A percentile compares a stretch with the other conserved stretches of the same genome.
These are phyloP conservation scores for Peromyscus melanophrys DNA, from an alignment of 2,797 vertebrate species.

Conservation along the genomic window DNA sequence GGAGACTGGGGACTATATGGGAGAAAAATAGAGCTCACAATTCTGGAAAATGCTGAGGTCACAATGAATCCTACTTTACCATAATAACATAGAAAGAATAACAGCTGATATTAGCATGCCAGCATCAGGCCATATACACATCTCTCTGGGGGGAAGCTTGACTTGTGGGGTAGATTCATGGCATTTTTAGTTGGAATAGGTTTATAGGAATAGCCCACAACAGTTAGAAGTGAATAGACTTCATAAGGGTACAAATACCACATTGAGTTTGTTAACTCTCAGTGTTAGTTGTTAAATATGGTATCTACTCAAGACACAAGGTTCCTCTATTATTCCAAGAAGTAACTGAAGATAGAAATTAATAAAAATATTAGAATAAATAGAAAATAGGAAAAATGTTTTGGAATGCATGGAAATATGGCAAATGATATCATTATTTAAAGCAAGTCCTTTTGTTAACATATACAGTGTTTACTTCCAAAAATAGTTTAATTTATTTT, in stretches of 20 bases:
- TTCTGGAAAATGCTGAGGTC: slow-evolving; percentile 21
- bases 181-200: neutral
- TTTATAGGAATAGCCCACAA: neutral
- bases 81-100: neutral
- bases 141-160: neutral
- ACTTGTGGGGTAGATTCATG: neutral
- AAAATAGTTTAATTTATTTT: neutral
- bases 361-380: neutral
- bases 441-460: neutral
- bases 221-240: neutral
- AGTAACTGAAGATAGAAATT: neutral
- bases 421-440: neutral
- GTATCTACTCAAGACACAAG: neutral
- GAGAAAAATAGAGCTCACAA: neutral
- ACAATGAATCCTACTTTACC: neutral
- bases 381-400: neutral
- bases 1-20: neutral
- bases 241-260: neutral
- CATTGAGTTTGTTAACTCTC: neutral
- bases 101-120: neutral
- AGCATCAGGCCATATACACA: neutral
- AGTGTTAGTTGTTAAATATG: neutral
- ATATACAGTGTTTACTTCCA: neutral
- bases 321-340: neutral
- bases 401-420: slow-evolving; percentile 30